A percentile compares a stretch with the other conserved stretches of the same genome.
These are phyloP conservation scores for Telmatochromis sp. DNA, from an alignment of 2,113 vertebrate species.

Conservation along the genomic window DNA sequence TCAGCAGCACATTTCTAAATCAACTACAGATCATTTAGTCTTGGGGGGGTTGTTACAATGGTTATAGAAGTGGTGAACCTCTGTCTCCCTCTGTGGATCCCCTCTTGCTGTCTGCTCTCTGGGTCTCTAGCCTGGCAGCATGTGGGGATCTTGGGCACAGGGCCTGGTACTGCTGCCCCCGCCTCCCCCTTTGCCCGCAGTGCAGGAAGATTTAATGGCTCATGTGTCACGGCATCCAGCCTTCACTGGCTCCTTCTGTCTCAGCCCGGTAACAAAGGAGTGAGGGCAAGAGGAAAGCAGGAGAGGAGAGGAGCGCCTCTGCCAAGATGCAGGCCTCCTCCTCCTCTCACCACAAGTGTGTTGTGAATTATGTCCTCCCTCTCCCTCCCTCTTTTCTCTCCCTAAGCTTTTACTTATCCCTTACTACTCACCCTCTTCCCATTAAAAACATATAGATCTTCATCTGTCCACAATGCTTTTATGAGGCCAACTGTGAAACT, in stretches of 20 bases:
- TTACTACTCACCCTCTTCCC: slow-evolving; percentile 46
- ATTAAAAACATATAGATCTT: slow-evolving; percentile 59
- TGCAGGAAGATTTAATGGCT: slow-evolving; percentile 67
- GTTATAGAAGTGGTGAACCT: neutral
- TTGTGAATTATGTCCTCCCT: slow-evolving; percentile 57
- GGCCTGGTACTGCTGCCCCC: slow-evolving; percentile 7
- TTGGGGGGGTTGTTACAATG: neutral
- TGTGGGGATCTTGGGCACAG: neutral
- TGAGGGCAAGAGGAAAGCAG: slow-evolving; percentile 10
- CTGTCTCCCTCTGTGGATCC: neutral
- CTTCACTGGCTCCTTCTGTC: slow-evolving; percentile 39
- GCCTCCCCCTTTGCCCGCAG: slow-evolving; percentile 28
- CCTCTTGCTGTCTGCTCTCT: neutral
- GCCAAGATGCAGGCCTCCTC: slow-evolving; percentile 40
- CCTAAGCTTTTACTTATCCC: slow-evolving; percentile 41
- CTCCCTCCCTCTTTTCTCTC: neutral
- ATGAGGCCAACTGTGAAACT: slow-evolving; percentile 19
- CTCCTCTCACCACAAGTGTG: slow-evolving; percentile 63
- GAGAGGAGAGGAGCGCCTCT: neutral
- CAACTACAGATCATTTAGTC: neutral
- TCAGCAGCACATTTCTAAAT: neutral
- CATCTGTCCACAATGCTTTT: slow-evolving; percentile 47
- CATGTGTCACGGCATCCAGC: slow-evolving; percentile 62
- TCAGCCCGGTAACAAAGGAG: slow-evolving; percentile 16
- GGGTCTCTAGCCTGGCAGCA: neutral